These are phyloP conservation scores for Phengaris arion DNA, from an alignment of 2,888 invertebrate species.

Conservation along the genomic window DNA sequence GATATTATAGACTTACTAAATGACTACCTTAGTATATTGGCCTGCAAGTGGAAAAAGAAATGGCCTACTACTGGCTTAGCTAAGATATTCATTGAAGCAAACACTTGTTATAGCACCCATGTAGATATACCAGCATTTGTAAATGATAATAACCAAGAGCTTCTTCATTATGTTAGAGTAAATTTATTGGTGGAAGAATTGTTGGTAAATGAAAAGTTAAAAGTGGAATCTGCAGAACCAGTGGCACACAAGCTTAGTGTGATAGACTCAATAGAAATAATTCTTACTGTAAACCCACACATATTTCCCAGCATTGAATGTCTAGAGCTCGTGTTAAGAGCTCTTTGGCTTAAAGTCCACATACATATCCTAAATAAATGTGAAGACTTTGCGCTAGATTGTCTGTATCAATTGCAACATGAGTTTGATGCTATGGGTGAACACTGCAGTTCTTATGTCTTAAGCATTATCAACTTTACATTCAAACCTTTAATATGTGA, in stretches of 20 bases:
- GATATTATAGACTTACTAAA: slow-evolving; percentile 81
- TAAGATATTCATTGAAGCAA: slow-evolving; percentile 80
- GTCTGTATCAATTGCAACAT: slow-evolving; percentile 63
- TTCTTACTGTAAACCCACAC: slow-evolving; percentile 60
- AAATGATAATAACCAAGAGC: slow-evolving; percentile 56
- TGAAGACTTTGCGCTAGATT: slow-evolving; percentile 66
- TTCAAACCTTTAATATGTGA: slow-evolving; percentile 63
- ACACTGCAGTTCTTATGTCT: slow-evolving; percentile 53
- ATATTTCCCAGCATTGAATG: slow-evolving; percentile 58
- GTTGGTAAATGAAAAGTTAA: slow-evolving; percentile 60
- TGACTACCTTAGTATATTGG: slow-evolving; percentile 78
- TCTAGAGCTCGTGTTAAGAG: slow-evolving; percentile 60
- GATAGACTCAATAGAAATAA: slow-evolving; percentile 63
- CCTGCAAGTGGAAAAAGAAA: slow-evolving; percentile 80
- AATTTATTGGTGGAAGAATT: slow-evolving; percentile 70
- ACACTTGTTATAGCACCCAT: slow-evolving; percentile 75
- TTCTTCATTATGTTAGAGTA: slow-evolving; percentile 59
- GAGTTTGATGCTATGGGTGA: slow-evolving; percentile 73
- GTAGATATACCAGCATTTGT: slow-evolving; percentile 65
- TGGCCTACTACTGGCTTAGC: slow-evolving; percentile 83
- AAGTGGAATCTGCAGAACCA: slow-evolving; percentile 44
- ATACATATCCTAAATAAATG: slow-evolving; percentile 63
- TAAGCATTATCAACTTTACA: slow-evolving; percentile 62
- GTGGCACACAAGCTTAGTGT: slow-evolving; percentile 54
- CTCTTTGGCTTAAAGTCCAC: slow-evolving; percentile 70